Evolutionary conservation across 2,797 vertebrate genomes (phyloP), one percentile per base, ranked within the genome.

Genomic region (Zalophus californianus): DNA sequence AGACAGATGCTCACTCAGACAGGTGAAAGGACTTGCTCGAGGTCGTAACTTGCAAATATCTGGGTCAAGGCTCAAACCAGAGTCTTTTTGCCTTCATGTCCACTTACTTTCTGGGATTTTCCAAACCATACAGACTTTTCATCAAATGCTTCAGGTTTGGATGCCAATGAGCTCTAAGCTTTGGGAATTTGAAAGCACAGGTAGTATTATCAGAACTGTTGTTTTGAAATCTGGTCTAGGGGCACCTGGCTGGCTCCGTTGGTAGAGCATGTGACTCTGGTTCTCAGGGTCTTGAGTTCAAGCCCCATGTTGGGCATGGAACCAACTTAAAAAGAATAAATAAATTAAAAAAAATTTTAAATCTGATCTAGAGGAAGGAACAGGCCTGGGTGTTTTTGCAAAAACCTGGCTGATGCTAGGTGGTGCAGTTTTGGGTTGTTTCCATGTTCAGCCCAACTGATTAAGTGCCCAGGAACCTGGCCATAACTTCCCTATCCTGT

Each of bases 11-110:
- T 78, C 23, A 77, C 6, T 41, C 38, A 52, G 48, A 54, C 20
- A 66, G 32, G 48, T 15, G 8, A 92, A 91, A 35, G 44, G 29
- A 48, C 48, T 3, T 21, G 25, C 16, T 78, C 66, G 96, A 90
- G 44, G 85, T 75, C 32, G 14, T 73, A 90, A 91, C 56, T 93
- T 83, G 35, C n/a, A 95, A 97, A 97, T 96, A 66, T 70, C 95
- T 96, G 64, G 56, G 60, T 87, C 29, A 85, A 90, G 50, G 77
- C 88, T 97, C 84, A 90, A 68, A 68, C 44, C 48, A 68, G 21
- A 50, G 44, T 72, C 73, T 90, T 93, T 93, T 77, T 90, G 96
- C 86, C 90, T 88, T 96, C 7, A 50, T 73, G 50, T 18, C 11
- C 16, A 85, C 58, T 73, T 87, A 82, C 56, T 92, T 94, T 94